Percentiles rank a stretch among this genome's conserved stretches.
phyloP scores from a whole-genome alignment of 2,797 vertebrate genomes.

The Ptychadena robeensis region DNA sequence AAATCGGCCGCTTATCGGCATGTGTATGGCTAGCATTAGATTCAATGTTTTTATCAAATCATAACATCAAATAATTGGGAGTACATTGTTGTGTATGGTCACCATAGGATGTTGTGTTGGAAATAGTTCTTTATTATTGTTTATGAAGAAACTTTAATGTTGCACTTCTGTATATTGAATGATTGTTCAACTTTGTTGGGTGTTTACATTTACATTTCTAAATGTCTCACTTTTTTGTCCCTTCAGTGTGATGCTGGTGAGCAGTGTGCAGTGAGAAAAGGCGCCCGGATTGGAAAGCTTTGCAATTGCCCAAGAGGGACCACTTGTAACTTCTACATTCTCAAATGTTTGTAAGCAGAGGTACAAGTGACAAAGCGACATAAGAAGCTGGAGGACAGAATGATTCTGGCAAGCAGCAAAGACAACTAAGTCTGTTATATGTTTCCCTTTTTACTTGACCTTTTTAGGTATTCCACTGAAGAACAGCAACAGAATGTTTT shows the following conservation, averaged over 20 bases:
- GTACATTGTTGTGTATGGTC: no score
- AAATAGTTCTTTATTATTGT: no score
- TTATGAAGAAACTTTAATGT: no score
- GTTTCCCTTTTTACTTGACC: background rate
- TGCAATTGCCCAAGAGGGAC: constrained; percentile 78
- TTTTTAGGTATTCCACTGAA: background rate
- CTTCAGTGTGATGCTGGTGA: constrained; percentile 75
- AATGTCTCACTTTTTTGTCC: background rate
- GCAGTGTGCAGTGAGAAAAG: constrained; percentile 78
- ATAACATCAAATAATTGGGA: no score
- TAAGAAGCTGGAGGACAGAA: background rate
- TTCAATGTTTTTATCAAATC: no score
- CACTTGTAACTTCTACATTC: constrained; percentile 74
- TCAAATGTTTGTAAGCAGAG: constrained; percentile 76
- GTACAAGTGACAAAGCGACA: background rate
- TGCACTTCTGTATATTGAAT: background rate
- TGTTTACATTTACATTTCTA: background rate
- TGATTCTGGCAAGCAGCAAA: background rate
- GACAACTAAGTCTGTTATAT: background rate
- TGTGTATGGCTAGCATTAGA: no score
- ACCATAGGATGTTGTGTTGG: no score
- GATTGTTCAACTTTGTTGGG: background rate
- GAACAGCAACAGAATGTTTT: background rate
- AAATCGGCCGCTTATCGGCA: no score
- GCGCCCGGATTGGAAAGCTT: constrained; percentile 75